Evolutionary conservation across 2,888 invertebrate species (phyloP).

Genomic region (Pristionchus mayeri): DNA sequence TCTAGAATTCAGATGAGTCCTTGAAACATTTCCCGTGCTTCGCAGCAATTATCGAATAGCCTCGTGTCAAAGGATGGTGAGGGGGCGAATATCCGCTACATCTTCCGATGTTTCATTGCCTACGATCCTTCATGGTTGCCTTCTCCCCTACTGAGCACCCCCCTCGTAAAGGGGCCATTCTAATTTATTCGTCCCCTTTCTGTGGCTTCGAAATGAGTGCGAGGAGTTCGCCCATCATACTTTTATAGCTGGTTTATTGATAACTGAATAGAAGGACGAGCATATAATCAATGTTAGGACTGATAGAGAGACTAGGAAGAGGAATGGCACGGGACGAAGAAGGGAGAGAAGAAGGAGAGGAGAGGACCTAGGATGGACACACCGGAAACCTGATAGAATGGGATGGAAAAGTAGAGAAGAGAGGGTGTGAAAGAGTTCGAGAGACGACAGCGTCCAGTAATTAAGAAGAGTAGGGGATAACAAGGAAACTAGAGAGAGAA

Average conservation of each 20-base stretch:
- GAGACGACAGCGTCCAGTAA: not conserved
- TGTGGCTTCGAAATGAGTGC: not conserved
- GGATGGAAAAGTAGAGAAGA: not conserved
- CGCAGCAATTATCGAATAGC: not conserved
- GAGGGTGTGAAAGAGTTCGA: not conserved
- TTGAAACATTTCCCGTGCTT: slow-evolving; percentile 1
- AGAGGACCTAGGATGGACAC: not conserved
- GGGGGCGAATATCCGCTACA: not conserved
- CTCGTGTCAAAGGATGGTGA: not conserved
- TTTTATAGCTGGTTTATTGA: too few relatives aligned
- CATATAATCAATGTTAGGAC: too few relatives aligned
- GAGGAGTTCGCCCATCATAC: too few relatives aligned
- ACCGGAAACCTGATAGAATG: slow-evolving; percentile 12
- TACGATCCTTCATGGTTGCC: not conserved
- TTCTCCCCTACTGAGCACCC: not conserved
- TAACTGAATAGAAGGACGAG: too few relatives aligned
- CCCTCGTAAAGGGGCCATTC: slow-evolving; percentile 37
- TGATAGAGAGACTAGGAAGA: not conserved
- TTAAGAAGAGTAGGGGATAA: not conserved
- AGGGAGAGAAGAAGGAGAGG: not conserved
- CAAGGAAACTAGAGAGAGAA: not conserved
- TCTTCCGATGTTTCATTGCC: not conserved
- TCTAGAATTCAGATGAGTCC: not conserved
- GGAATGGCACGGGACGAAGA: not conserved
- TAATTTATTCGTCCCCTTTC: slow-evolving; percentile 17